These are phyloP conservation scores for Aspidiotus destructor DNA, from an alignment of 2,888 invertebrate species.

Conservation along the genomic window DNA sequence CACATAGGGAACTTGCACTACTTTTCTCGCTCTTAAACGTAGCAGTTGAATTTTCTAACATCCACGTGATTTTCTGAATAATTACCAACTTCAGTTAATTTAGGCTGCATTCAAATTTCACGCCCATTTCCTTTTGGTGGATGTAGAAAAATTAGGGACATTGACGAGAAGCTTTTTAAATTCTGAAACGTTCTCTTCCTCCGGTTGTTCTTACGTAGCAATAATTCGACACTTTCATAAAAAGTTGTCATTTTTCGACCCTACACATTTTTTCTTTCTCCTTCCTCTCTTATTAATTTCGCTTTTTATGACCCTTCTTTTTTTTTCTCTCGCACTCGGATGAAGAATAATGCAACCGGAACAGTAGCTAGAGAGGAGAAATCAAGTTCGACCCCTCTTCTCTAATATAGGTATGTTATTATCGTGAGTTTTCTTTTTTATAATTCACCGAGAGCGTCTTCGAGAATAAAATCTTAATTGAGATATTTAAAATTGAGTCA, in stretches of 20 bases:
- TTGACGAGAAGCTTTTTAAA: no score
- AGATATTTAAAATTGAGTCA: conserved; percentile 6
- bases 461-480: conserved; percentile 1
- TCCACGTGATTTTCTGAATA: no score
- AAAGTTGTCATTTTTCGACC: conserved; percentile 28
- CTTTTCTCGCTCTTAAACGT: no score
- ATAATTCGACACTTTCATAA: conserved; percentile 22
- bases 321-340: neutral
- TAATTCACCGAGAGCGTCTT: neutral
- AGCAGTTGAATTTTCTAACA: no score
- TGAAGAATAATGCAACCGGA: neutral
- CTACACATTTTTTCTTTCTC: conserved; percentile 2
- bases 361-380: neutral
- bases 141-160: no score
- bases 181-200: neutral
- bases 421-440: neutral
- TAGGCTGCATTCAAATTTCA: no score
- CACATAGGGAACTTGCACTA: no score
- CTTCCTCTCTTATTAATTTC: conserved; percentile 23
- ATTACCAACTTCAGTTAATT: no score
- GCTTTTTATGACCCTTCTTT: neutral
- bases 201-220: neutral
- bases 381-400: conserved; percentile 1
- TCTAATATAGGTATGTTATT: conserved; percentile 1
- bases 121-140: no score